Conservation (phyloP, 2,797 vertebrate genomes). For the Synanceia verrucosa region DNA sequence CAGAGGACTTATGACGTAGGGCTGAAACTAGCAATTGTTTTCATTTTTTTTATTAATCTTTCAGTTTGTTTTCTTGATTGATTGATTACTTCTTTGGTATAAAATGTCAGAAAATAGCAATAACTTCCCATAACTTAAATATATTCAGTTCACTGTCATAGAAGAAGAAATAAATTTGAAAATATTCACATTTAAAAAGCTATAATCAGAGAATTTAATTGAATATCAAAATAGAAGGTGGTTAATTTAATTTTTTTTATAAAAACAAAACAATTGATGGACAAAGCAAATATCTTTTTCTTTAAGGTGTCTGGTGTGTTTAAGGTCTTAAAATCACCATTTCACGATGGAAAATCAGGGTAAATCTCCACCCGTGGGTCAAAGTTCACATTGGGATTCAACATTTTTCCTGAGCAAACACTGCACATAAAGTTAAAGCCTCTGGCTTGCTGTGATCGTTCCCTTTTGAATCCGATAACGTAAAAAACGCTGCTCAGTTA, state of each 20-base stretch:
- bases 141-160: background rate
- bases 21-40: too few relatives aligned
- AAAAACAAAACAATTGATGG: background rate
- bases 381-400: background rate
- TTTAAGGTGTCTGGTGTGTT: background rate
- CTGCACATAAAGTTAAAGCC: constrained; percentile 55
- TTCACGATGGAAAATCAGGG: background rate
- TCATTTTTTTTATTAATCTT: too few relatives aligned
- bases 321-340: background rate
- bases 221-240: background rate
- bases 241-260: background rate
- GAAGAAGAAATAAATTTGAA: background rate
- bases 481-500: constrained; percentile 61
- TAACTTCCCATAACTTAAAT: background rate
- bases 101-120: background rate
- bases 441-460: too few relatives aligned
- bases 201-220: background rate
- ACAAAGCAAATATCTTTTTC: background rate
- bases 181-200: background rate
- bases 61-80: too few relatives aligned
- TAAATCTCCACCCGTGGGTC: background rate
- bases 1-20: background rate
- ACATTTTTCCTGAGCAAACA: background rate
- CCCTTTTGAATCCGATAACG: too few relatives aligned
- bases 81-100: background rate